Conservation (phyloP, 2,113 vertebrate genomes). For the Galemys pyrenaicus region DNA sequence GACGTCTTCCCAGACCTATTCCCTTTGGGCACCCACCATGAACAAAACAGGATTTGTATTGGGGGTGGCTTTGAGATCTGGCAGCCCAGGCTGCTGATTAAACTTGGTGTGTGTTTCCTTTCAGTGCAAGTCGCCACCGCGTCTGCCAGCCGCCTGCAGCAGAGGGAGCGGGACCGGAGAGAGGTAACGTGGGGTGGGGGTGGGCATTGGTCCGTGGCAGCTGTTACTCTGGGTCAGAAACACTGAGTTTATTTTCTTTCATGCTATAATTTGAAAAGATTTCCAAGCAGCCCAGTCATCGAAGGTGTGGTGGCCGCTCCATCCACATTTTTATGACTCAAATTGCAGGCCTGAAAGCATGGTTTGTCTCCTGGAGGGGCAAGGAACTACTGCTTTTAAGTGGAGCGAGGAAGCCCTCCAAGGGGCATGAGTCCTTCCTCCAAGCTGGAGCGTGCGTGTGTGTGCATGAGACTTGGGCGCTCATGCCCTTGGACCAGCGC, state of each 20-base stretch:
- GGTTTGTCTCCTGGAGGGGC: slow-evolving; percentile 73
- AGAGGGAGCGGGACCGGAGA: neutral
- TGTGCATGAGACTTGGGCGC: slow-evolving; percentile 81
- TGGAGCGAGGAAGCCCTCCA: slow-evolving; percentile 78
- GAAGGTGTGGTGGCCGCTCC: neutral
- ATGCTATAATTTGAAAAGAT: slow-evolving; percentile 30
- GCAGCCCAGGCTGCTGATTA: too few relatives aligned
- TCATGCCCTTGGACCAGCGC: slow-evolving; percentile 68
- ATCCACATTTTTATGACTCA: slow-evolving; percentile 60
- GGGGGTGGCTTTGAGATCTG: too few relatives aligned
- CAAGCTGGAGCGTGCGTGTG: slow-evolving; percentile 76
- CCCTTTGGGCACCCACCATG: too few relatives aligned
- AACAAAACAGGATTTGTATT: too few relatives aligned
- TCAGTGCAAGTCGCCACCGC: neutral
- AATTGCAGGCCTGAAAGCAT: slow-evolving; percentile 65
- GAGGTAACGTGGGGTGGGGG: neutral
- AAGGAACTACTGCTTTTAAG: slow-evolving; percentile 55
- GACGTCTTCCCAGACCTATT: too few relatives aligned
- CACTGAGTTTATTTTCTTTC: neutral
- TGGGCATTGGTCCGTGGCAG: neutral
- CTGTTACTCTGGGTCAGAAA: neutral
- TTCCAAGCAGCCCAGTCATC: slow-evolving; percentile 9
- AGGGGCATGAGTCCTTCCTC: slow-evolving; percentile 82
- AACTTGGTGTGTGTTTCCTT: too few relatives aligned
- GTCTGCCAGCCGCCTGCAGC: neutral